Conservation (phyloP, 2,113 vertebrate species). For the Zingel zingel region DNA sequence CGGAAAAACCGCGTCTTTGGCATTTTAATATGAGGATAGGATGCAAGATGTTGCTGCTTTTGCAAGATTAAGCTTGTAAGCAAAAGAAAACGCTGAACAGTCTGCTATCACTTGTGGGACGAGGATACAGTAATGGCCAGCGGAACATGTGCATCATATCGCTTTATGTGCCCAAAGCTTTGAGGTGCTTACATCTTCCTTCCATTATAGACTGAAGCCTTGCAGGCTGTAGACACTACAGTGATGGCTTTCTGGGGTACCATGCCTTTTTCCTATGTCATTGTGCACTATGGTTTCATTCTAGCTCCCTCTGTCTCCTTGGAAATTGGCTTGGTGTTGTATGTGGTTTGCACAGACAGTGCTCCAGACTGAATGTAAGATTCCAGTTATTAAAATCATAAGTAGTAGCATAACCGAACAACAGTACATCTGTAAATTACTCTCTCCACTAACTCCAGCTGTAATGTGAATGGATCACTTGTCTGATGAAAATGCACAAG, state of each 20-base stretch:
- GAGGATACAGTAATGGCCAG: conserved; percentile 4
- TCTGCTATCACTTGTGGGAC: conserved; percentile 48
- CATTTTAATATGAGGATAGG: conserved; percentile 27
- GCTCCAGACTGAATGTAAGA: conserved; percentile 23
- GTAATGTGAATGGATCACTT: conserved; percentile 58
- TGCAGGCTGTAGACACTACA: background rate
- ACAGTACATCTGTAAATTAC: conserved; percentile 61
- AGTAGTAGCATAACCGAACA: conserved; percentile 37
- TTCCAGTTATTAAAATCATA: conserved; percentile 45
- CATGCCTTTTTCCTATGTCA: conserved; percentile 1
- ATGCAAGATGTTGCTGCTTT: conserved; percentile 1
- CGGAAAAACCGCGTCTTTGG: conserved; percentile 49
- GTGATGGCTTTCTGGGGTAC: conserved; percentile 13
- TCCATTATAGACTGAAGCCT: conserved; percentile 6
- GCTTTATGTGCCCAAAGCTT: conserved; percentile 9
- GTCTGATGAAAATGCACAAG: conserved; percentile 40
- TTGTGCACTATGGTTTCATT: conserved; percentile 30
- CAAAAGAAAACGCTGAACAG: background rate
- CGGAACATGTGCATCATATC: conserved; percentile 40
- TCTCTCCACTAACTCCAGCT: conserved; percentile 59
- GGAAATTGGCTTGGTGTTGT: conserved; percentile 20
- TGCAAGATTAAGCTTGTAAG: background rate
- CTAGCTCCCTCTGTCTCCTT: conserved; percentile 26
- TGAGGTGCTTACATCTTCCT: conserved; percentile 43
- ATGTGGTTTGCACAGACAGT: conserved; percentile 36